These are phyloP conservation scores for Drosophila melanogaster DNA, from an alignment of 1,140 invertebrate species.

Conservation along the genomic window Release_6_plus_ISO1_MT NT_037436.4:3294001-3294500, in stretches of 20 bases:
- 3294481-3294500: conserved; percentile 60
- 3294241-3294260: not conserved
- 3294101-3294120: conserved; percentile 70
- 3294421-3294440: not conserved
- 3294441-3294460: conserved; percentile 27
- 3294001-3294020: conserved; percentile 70
- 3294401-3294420: not conserved
- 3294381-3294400: not conserved
- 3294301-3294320: too few relatives aligned
- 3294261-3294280: not conserved
- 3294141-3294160: not conserved
- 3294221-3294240: conserved; percentile 2
- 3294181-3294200: not conserved
- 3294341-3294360: too few relatives aligned
- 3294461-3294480: conserved; percentile 44
- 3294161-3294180: conserved; percentile 8
- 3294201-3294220: not conserved
- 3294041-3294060: conserved; percentile 38
- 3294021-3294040: conserved; percentile 70
- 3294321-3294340: too few relatives aligned
- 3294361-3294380: not conserved
- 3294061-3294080: conserved; percentile 36
- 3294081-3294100: conserved; percentile 33
- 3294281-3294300: not conserved
- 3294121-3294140: conserved; percentile 20